phyloP scores from a whole-genome alignment of 1,140 invertebrate species.

The Fopius arisanus region DNA sequence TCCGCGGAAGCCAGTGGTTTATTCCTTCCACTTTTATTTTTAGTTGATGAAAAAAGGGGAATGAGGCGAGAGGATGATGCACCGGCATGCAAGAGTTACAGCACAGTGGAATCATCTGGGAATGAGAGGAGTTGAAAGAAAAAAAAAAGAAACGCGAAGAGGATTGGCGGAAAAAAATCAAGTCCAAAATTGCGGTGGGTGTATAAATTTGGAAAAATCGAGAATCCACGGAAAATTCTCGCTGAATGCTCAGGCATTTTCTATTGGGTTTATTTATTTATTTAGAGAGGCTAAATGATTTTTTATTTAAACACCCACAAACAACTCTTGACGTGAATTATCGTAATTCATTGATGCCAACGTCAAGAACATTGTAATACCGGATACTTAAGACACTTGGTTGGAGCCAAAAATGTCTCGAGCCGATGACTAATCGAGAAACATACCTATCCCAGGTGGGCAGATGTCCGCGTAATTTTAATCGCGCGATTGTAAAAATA shows the following conservation, averaged over 20 bases:
- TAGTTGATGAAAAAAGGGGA: not conserved
- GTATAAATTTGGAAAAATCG: too few species aligned
- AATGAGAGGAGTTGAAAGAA: not conserved
- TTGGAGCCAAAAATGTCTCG: constrained; percentile 21
- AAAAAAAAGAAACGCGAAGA: not conserved
- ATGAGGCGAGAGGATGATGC: not conserved
- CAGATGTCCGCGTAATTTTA: not conserved
- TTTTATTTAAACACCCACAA: not conserved
- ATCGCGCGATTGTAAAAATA: not conserved
- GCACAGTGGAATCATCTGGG: not conserved
- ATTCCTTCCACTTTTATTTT: constrained; percentile 12
- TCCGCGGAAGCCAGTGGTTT: constrained; percentile 24
- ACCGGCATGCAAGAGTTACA: not conserved
- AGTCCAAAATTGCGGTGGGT: too few species aligned
- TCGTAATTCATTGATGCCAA: constrained; percentile 27
- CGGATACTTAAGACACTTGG: not conserved
- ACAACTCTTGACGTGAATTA: not conserved
- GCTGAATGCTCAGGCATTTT: too few species aligned
- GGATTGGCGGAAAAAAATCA: too few species aligned
- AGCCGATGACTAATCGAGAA: constrained; percentile 16
- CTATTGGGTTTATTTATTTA: too few species aligned
- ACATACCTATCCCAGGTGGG: not conserved
- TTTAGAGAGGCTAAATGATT: too few species aligned
- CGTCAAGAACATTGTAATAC: constrained; percentile 13
- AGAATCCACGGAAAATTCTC: too few species aligned